A percentile compares a stretch with the other conserved stretches of the same genome.
These are phyloP conservation scores for Odontesthes bonariensis DNA, from an alignment of 2,113 vertebrate species.

Conservation along the genomic window DNA sequence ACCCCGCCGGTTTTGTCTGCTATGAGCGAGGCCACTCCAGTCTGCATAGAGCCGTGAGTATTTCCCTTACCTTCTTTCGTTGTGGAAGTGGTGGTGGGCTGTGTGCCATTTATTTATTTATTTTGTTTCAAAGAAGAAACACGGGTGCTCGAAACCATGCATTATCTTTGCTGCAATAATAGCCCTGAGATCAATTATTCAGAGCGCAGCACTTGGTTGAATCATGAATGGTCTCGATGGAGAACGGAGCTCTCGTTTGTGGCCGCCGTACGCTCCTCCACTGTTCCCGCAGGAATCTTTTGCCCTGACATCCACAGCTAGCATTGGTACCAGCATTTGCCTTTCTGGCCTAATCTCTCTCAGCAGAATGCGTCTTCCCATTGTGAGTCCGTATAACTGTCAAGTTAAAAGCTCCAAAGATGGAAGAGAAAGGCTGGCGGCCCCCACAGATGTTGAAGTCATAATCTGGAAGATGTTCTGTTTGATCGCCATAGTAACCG, in stretches of 20 bases:
- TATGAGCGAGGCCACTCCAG: conserved; percentile 93
- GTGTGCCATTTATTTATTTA: conserved; percentile 14
- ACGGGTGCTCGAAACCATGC: background rate
- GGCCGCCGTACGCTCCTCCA: background rate
- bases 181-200: conserved; percentile 46
- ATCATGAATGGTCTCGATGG: conserved; percentile 26
- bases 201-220: conserved; percentile 33
- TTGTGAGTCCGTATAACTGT: background rate
- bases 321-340: background rate
- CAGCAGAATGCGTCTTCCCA: background rate
- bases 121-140: conserved; percentile 25
- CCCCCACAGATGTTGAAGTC: too few relatives aligned
- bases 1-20: conserved; percentile 93
- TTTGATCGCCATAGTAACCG: too few relatives aligned
- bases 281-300: conserved; percentile 51
- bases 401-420: background rate
- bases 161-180: conserved; percentile 16
- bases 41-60: conserved; percentile 99
- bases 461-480: too few relatives aligned
- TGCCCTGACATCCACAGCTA: conserved; percentile 30
- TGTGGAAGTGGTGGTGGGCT: conserved; percentile 13
- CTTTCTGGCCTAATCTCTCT: conserved; percentile 25
- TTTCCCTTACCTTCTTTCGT: background rate
- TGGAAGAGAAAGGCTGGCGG: background rate
- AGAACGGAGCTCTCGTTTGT: conserved; percentile 16